Evolutionary conservation across 2,797 vertebrate genomes (phyloP).

Genomic region (Clarias pachynema): DNA sequence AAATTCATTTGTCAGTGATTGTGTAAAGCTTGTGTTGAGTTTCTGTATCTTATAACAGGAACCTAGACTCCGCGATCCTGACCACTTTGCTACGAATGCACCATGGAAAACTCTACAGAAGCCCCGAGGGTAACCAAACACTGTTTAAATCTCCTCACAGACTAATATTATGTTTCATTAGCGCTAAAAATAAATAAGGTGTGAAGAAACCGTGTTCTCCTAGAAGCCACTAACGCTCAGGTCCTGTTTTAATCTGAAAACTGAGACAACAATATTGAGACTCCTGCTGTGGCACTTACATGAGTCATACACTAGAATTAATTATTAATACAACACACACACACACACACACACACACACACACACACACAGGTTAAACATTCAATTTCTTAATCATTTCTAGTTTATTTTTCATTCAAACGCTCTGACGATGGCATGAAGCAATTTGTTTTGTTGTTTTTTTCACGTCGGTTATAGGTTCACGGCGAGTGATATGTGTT

Average conservation of each 20-base stretch:
- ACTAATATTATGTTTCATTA: not conserved
- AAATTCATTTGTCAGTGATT: too few species aligned
- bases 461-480: not conserved
- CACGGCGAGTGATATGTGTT: slow-evolving; percentile 24
- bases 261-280: not conserved
- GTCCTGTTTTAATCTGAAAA: slow-evolving; percentile 2
- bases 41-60: too few species aligned
- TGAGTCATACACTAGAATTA: slow-evolving; percentile 2
- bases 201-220: not conserved
- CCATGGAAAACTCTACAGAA: not conserved
- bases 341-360: not conserved
- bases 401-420: not conserved
- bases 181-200: not conserved
- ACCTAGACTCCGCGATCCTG: not conserved
- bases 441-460: not conserved
- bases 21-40: too few species aligned
- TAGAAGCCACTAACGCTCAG: not conserved
- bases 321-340: not conserved
- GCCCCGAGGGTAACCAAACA: not conserved
- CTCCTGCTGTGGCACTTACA: not conserved
- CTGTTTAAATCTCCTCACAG: not conserved
- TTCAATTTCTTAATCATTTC: not conserved
- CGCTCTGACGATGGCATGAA: not conserved
- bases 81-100: not conserved
- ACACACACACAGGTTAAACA: not conserved